A percentile compares a stretch with the other conserved stretches of the same genome.
Conservation (phyloP, 2,888 invertebrate species). For the Urechis unicinctus region DNA sequence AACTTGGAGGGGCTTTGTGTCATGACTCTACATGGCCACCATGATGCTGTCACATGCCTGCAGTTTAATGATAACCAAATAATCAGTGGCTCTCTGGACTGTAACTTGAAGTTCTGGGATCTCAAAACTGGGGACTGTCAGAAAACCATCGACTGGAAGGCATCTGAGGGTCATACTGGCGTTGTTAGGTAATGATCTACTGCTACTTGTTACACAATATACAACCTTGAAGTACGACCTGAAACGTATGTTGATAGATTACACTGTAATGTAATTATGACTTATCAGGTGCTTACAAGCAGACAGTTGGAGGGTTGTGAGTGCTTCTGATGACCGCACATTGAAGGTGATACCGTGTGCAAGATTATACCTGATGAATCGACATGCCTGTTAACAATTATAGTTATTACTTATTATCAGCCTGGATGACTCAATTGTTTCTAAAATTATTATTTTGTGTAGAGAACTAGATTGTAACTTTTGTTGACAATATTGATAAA, state of each 20-base stretch:
- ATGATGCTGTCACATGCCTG: conserved; percentile 55
- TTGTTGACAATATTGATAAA: no score
- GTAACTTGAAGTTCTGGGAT: conserved; percentile 55
- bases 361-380: no score
- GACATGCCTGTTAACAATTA: no score
- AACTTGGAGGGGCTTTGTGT: conserved; percentile 49
- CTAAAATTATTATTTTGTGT: no score
- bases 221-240: background rate
- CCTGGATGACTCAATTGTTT: no score
- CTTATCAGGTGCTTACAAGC: conserved; percentile 52
- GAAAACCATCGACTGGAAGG: conserved; percentile 56
- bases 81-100: conserved; percentile 55
- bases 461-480: no score
- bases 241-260: background rate
- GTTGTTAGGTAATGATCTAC: conserved; percentile 46
- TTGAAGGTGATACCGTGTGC: conserved; percentile 49
- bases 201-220: background rate
- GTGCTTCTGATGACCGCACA: conserved; percentile 56
- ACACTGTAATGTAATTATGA: background rate
- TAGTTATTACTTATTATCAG: no score
- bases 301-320: conserved; percentile 55
- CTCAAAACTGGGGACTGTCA: conserved; percentile 50
- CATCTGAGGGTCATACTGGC: conserved; percentile 56
- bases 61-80: conserved; percentile 53
- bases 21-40: conserved; percentile 52